Base-by-base conservation (phyloP, 2,113 vertebrate species). In the Centrocercus urophasianus region DNA sequence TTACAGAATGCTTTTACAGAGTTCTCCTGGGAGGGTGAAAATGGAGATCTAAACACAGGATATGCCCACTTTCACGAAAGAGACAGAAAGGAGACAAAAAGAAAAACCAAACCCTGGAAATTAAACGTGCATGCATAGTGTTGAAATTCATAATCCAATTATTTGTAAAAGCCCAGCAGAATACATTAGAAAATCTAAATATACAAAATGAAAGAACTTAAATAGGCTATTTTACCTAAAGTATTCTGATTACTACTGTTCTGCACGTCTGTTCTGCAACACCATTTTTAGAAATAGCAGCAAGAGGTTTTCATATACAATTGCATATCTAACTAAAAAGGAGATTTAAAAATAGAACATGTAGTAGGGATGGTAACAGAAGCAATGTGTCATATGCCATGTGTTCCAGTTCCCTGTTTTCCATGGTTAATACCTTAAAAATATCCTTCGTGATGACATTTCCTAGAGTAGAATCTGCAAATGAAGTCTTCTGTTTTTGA, bases 91-190 rank as follows among this genome's bases (percentile, higher is more conserved):
- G 20, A 8, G 22, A 73, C 69, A 30, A 78, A 73, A 66, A 60
- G 32, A 0, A 69, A 78, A 80, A 65, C 1, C 56, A 63, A 89
- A 66, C 64, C 28, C 34, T 82, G 54, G 50, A 91, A 80, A 93
- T 95, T 36, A 79, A 82, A 91, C 67, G 72, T 86, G 42, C 42
- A 47, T 42, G 43, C 63, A 69, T 13, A 88, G 72, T 64, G 74
- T 36, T 93, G 73, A 93, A 87, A 85, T 90, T 96, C 89, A 70
- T 78, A 89, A 90, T 88, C 81, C 81, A 88, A 81, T 93, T 96
- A 83, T n/a, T 86, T 15, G 4, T 73, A 70, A 88, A 93, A 90
- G n/a, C 65, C 63, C 7, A 1, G 24, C 1, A 1, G 54, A 92
- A 93, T 92, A 76, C 17, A 72, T 42, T 36, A 59, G 92, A 90